Base-by-base conservation (phyloP, 1,140 invertebrate species). In the Pseudomyrmex concolor region DNA sequence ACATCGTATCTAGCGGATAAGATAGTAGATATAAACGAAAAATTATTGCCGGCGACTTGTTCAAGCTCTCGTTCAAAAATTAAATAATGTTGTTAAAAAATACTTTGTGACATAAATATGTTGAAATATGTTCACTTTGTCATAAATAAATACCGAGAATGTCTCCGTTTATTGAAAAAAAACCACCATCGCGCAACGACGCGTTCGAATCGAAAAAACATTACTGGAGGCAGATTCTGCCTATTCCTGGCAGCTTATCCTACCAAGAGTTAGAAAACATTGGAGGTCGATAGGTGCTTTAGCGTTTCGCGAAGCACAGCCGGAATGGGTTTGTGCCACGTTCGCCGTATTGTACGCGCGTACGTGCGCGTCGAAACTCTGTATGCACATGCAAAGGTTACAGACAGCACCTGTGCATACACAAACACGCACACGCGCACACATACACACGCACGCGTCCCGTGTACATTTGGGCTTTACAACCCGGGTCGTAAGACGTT, bases 401-500 rank as follows among this genome's bases (percentile, higher is more conserved):
- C 64, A 34, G 19, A 19, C 76, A 15, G 12, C 76, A 78, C 43
- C 76, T 78, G 64, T 78, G 76, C 43, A 59, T 10, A 48, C 19
- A 48, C 62, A 67, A 13, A 13, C 50, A 43, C 2, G 67, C 67
- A 51, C 9, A 17, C 25, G 51, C 17, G 55, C 43, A 55, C 15
- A 1, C 22, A 8, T 19, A 19, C 4, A n/a, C 45, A 68, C 51
- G 55, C 13, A 57, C 54, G n/a, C 34, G 3, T 13, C 9, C 45
- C 15, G 59, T 83, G 70, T 86, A 77, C 71, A 86, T 83, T 77
- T 17, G 80, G 62, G 80, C 74, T 84, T 87, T 84, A 78, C 54
- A 54, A 59, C 85, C 70, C 59, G 51, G 25, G 12, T 34, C 19
- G 57, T 81, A 88, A 88, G 86, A 88, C 86, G 76, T 88, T 88